These are phyloP conservation scores for Halisarca cf. caerulea DNA, from an alignment of 37 sponge, comb jelly and placozoan species.

Conservation along the genomic window DNA sequence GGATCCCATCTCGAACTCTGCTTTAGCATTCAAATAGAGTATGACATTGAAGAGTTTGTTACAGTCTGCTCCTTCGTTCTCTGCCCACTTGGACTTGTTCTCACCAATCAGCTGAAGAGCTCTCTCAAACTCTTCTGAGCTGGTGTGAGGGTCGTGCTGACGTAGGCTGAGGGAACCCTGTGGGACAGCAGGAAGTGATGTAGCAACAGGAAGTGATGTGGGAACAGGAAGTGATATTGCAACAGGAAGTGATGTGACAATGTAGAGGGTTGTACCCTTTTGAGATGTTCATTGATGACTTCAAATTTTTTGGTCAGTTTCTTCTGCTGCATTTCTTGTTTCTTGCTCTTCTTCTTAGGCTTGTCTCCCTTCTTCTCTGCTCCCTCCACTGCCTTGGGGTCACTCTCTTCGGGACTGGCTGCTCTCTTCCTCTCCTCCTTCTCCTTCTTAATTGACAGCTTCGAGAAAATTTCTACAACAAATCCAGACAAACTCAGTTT, in stretches of 20 bases:
- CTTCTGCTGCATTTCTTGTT: neutral
- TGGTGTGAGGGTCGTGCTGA: neutral
- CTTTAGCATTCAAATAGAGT: neutral
- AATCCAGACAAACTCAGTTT: neutral
- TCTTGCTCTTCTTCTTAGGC: neutral
- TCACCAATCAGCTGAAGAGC: neutral
- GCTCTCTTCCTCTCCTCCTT: neutral
- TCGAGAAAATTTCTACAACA: neutral
- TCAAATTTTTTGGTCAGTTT: neutral
- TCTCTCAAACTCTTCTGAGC: neutral
- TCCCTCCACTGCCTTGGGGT: neutral
- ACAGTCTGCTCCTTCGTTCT: neutral
- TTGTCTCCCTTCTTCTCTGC: neutral
- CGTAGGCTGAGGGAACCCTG: neutral
- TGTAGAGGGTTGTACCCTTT: too few species aligned
- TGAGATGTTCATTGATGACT: too few species aligned
- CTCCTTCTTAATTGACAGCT: neutral
- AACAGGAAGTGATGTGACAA: too few species aligned
- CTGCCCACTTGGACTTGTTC: slow-evolving; percentile 4
- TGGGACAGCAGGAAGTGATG: too few species aligned
- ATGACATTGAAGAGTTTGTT: neutral
- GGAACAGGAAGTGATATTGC: too few species aligned
- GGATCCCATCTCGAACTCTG: neutral
- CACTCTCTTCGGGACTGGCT: neutral
- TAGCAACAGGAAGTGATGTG: too few species aligned